Evolutionary conservation across 2,113 vertebrate genomes (phyloP), one percentile per base, ranked within the genome.

Genomic region (Fukomys damarensis): DNA sequence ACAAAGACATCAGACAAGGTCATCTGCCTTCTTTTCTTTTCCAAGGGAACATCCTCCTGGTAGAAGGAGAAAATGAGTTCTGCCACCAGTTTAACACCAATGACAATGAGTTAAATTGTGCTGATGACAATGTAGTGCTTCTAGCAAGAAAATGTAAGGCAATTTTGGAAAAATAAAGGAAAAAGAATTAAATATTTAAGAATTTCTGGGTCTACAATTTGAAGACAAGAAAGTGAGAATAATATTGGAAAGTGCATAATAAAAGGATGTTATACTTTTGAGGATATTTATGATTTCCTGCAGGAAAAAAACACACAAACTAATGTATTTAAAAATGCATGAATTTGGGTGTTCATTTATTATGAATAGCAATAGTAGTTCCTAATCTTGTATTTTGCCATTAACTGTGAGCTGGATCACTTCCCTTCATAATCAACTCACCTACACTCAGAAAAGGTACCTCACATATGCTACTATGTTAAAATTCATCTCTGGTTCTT

Each of bases 381-480:
- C 22, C 49, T 52, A 88, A 61, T 12, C 38, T 49, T 35, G 32
- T 14, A 12, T 10, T 79, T 12, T 84, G 32, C 49, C 38, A 32
- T 89, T 79, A 79, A 49, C 58, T 76, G 17, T 35, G n/a, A 59
- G 30, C 35, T 80, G 56, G 26, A 79, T 92, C 14, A 26, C 61
- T 32, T 77, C 20, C 56, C 26, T 49, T 91, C 58, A 66, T 46
- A 49, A 79, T 46, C 6, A 74, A 74, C 49, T 92, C 84, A 80
- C 19, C 56, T 38, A 56, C 17, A 20, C 28, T 91, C 88, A 81
- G 41, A 92, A 94, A 88, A 92, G 85, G 49, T 59, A 86, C 85
- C 92, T 54, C 28, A 49, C 52, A n/a, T 80, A 17, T 58, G 26
- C 43, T 12, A 46, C 58, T 20, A 76, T 82, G 63, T 81, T 89